Conservation (phyloP, 2,113 vertebrate genomes). For the Myodes glareolus region DNA sequence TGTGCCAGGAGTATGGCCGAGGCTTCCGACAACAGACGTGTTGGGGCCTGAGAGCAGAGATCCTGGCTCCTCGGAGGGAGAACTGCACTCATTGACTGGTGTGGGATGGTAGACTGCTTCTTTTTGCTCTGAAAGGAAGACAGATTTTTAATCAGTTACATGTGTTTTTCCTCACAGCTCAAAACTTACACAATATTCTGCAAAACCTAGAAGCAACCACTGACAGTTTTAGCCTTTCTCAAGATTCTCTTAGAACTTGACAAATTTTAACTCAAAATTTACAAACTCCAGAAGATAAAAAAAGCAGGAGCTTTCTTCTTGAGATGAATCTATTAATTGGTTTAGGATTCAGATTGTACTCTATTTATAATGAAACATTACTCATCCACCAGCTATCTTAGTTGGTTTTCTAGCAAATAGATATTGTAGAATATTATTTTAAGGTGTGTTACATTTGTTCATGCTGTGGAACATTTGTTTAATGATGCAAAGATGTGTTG, state of each 20-base stretch:
- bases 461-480: no score
- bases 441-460: no score
- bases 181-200: slow-evolving; percentile 18
- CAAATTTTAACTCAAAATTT: slow-evolving; percentile 54
- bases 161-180: slow-evolving; percentile 23
- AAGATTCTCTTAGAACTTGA: slow-evolving; percentile 56
- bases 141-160: slow-evolving; percentile 50
- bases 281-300: slow-evolving; percentile 48
- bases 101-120: slow-evolving; percentile 16
- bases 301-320: background rate
- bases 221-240: slow-evolving; percentile 53
- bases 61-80: background rate
- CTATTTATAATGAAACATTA: slow-evolving; percentile 32
- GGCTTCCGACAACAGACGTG: background rate
- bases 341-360: background rate
- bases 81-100: background rate
- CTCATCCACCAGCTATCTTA: background rate
- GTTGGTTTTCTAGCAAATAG: slow-evolving; percentile 39
- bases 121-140: slow-evolving; percentile 60
- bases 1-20: background rate
- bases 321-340: background rate
- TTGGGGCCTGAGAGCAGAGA: background rate
- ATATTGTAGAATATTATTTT: background rate
- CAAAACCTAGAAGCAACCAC: slow-evolving; percentile 45
- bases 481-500: no score